phyloP scores from a whole-genome alignment of 1,140 invertebrate genomes.

The Aphidius ervi region DNA sequence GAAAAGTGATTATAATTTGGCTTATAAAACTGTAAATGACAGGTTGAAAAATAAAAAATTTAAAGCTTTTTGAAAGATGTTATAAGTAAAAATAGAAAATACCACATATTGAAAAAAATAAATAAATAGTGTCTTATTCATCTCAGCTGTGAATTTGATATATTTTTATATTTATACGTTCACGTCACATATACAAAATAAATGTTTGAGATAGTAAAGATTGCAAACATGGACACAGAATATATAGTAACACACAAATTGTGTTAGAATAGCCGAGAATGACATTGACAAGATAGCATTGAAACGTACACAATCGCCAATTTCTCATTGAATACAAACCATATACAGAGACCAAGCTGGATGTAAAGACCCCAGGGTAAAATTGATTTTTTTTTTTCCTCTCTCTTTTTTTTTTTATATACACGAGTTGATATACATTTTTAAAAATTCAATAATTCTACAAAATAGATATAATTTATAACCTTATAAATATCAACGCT shows the following conservation, averaged over 20 bases:
- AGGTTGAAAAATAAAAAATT: constrained; percentile 5
- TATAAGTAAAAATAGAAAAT: constrained; percentile 18
- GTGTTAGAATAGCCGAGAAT: constrained; percentile 17
- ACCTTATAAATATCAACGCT: too few relatives aligned
- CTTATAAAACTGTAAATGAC: constrained; percentile 9
- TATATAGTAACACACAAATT: background rate
- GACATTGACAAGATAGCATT: constrained; percentile 24
- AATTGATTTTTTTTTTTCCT: background rate
- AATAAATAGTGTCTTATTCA: background rate
- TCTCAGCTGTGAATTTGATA: background rate
- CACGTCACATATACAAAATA: too few relatives aligned
- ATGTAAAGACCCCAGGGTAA: background rate
- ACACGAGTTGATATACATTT: too few relatives aligned
- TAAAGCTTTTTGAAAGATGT: background rate
- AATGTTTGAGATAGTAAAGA: too few relatives aligned
- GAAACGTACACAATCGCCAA: constrained; percentile 32
- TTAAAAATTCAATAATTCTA: too few relatives aligned
- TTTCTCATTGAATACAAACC: constrained; percentile 21
- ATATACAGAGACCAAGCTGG: too few relatives aligned
- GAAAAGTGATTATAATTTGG: background rate
- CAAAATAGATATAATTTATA: too few relatives aligned
- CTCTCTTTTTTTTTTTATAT: too few relatives aligned
- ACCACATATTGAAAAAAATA: background rate
- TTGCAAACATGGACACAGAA: background rate
- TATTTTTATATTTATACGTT: background rate